A percentile compares a stretch with the other conserved stretches of the same genome.
Evolutionary conservation across 2,888 invertebrate species (phyloP).

Genomic region (Hybos culiciformis): DNA sequence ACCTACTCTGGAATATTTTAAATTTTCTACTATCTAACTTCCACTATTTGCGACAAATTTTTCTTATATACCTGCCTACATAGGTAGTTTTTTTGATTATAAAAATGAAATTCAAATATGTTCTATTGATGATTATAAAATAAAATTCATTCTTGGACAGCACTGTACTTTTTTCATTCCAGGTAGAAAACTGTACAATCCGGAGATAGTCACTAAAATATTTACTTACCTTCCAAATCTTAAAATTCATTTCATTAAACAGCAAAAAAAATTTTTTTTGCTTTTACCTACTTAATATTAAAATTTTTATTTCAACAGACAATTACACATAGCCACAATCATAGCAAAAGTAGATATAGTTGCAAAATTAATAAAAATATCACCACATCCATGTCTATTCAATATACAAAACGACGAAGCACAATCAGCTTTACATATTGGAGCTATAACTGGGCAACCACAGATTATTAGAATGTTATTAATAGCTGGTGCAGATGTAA

Average conservation of each 20-base stretch:
- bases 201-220: no score
- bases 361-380: slow-evolving; percentile 58
- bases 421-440: slow-evolving; percentile 75
- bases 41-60: no score
- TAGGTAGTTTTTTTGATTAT: no score
- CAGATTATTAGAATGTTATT: slow-evolving; percentile 63
- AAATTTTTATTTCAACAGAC: slow-evolving; percentile 40
- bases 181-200: no score
- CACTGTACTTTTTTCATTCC: no score
- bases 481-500: slow-evolving; percentile 57
- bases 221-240: no score
- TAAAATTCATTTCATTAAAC: neutral
- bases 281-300: neutral
- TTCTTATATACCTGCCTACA: no score
- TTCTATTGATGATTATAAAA: no score
- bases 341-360: slow-evolving; percentile 60
- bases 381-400: slow-evolving; percentile 61
- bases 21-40: no score
- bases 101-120: no score
- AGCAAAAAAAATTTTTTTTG: neutral
- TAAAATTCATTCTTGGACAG: no score
- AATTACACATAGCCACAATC: slow-evolving; percentile 73
- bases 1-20: no score
- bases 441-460: slow-evolving; percentile 63
- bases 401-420: slow-evolving; percentile 68